phyloP scores from a whole-genome alignment of 2,113 vertebrate genomes.

The Spermophilus dauricus region DNA sequence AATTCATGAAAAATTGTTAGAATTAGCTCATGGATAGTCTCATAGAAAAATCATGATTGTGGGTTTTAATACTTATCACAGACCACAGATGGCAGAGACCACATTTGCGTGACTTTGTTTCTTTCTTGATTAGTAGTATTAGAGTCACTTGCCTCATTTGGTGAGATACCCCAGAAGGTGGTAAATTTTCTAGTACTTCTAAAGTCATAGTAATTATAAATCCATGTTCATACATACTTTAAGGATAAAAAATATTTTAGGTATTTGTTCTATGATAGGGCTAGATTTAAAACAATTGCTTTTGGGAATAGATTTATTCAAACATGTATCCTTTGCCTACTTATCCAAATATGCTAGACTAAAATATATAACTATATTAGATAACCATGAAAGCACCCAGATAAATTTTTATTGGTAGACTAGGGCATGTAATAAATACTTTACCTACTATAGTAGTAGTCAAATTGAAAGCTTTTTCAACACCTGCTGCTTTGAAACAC shows the following conservation, averaged over 20 bases:
- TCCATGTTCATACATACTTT: not conserved
- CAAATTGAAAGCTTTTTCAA: conserved; percentile 77
- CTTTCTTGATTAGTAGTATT: conserved; percentile 7
- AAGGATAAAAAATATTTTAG: conserved; percentile 26
- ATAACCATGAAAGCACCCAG: conserved; percentile 73
- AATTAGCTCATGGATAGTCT: not conserved
- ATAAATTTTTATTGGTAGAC: conserved; percentile 71
- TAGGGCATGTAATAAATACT: conserved; percentile 72
- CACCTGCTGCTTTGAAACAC: conserved; percentile 86
- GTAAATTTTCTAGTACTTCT: not conserved
- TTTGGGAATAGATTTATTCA: conserved; percentile 28
- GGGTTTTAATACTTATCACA: not conserved
- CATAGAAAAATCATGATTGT: not conserved
- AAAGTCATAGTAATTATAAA: conserved; percentile 28
- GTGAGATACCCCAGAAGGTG: not conserved
- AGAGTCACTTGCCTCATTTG: conserved; percentile 2
- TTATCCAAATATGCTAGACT: conserved; percentile 68
- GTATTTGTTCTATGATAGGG: not conserved
- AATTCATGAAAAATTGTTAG: not conserved
- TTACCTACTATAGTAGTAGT: conserved; percentile 63
- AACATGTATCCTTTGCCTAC: not conserved
- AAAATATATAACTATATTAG: conserved; percentile 54
- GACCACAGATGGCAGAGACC: not conserved
- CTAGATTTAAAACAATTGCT: conserved; percentile 5
- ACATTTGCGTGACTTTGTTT: not conserved